phyloP scores from a whole-genome alignment of 2,797 vertebrate genomes.

The Acanthis flammea region DNA sequence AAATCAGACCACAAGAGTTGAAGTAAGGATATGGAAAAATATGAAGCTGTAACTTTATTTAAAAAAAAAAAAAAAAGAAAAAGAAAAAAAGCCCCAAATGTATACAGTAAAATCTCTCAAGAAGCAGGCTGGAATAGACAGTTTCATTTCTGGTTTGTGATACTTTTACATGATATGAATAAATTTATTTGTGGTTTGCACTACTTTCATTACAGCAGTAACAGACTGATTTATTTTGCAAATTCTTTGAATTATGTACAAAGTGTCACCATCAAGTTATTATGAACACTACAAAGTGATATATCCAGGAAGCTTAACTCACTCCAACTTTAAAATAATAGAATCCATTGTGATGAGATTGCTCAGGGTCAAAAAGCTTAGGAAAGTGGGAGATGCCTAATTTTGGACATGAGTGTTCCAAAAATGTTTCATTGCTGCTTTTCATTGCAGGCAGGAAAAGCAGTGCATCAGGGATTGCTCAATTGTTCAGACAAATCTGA shows the following conservation, averaged over 20 bases:
- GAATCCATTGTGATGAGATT: background rate
- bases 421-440: background rate
- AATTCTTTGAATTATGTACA: background rate
- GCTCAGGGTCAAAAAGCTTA: background rate
- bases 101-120: background rate
- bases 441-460: background rate
- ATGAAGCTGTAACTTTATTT: background rate
- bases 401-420: background rate
- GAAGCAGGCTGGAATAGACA: background rate
- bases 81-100: rapidly evolving
- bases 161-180: background rate
- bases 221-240: background rate
- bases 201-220: rapidly evolving
- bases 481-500: background rate
- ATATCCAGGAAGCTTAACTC: background rate
- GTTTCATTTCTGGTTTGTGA: background rate
- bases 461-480: background rate
- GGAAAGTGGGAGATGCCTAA: background rate
- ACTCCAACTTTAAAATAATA: background rate
- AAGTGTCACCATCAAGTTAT: background rate
- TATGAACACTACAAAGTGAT: background rate
- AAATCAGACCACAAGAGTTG: background rate
- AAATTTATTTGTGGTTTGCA: background rate
- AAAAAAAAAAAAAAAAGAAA: background rate
- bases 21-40: background rate